Base-by-base conservation (phyloP, 2,113 vertebrate species). In the Corythornis cristatus region DNA sequence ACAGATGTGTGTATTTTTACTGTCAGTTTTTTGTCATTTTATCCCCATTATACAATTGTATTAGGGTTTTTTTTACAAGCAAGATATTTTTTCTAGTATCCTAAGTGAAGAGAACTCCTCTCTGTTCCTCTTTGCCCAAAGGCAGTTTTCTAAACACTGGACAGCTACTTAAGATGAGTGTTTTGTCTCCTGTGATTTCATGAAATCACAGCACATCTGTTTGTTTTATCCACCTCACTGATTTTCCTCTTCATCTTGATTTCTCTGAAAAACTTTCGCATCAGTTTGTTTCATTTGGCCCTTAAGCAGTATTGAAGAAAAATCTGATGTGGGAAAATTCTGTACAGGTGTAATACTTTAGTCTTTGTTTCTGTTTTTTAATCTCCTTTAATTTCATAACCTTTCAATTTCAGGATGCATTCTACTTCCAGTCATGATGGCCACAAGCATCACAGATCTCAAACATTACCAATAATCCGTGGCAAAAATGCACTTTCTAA, bases 401-500 rank as follows among this genome's bases (percentile, higher is more conserved):
- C 17, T 80, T 89, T 93, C 25, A 40, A 65, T 96, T 95, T 53
- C 97, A 99, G 99, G 99, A 98, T 99, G 97, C 98, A 98, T 50
- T 98, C 98, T 43, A 93, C 98, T 92, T 98, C 99, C 21, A 94
- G 97, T 90, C 98, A 98, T 0, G 99, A 99, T 26, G 98, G 98
- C 43, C 99, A 99, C 83, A 98, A 99, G 58, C 99, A 99, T 17
- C 98, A 98, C 94, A 98, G 99, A 95, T 99, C 99, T 86, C 99
- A 99, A 96, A 99, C 99, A 1, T 98, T 99, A 96, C 99, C 99
- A 70, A 99, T 99, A 97, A 99, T 99, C 89, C 98, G 99, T 93
- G 97, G 98, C 72, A 99, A 99, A 98, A 99, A 99, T 88, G 98
- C 99, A 67, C 98, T 99, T 83, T 98, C 98, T 83, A 99, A 99